Base-by-base conservation (phyloP, 2,888 invertebrate genomes). In the Patella depressa region DNA sequence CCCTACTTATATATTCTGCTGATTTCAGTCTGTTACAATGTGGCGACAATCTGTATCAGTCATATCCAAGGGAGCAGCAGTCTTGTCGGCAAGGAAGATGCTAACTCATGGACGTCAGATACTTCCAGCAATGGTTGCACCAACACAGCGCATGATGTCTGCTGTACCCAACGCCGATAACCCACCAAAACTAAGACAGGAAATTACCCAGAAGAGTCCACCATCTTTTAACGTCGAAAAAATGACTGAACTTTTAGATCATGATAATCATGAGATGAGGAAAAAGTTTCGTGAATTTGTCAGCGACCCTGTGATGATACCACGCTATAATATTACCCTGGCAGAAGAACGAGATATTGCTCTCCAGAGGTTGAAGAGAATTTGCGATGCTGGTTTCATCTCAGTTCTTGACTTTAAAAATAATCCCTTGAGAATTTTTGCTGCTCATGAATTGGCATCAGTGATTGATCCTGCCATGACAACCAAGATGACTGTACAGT, bases 401-500 rank as follows among this genome's bases (percentile, higher is more conserved):
- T 65, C 65, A 1, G 65, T 65, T 24, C 65, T 65, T 19, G 65
- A 65, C 24, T 65, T 65, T 65, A 24, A 65, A 14, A 65, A 65
- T 65, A 65, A 65, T 65, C 65, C 65, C n/a, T 65, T 65, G 19
- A 65, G 65, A 24, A 65, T 65, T 1, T 65, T 65, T 4, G 65
- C 65, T 19, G 65, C 65, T 24, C 65, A 65, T 65, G 65, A 65
- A 65, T 14, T 65, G 12, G 65, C 65, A 19, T 65, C 65, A 24
- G 65, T 65, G 9, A 65, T 65, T 65, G 65, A 65, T 14, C 65
- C 65, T 3, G 65, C 65, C 5, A 65, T 65, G 65, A 65, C 65
- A 65, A 65, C 65, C 12, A 65, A 65, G 24, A 65, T 65, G 65
- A 65, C 65, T 9, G 65, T 65, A 19, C 65, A 65, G 24, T 65